Evolutionary conservation across 2,888 invertebrate genomes (phyloP).

Genomic region (Podotricha telesiphe): DNA sequence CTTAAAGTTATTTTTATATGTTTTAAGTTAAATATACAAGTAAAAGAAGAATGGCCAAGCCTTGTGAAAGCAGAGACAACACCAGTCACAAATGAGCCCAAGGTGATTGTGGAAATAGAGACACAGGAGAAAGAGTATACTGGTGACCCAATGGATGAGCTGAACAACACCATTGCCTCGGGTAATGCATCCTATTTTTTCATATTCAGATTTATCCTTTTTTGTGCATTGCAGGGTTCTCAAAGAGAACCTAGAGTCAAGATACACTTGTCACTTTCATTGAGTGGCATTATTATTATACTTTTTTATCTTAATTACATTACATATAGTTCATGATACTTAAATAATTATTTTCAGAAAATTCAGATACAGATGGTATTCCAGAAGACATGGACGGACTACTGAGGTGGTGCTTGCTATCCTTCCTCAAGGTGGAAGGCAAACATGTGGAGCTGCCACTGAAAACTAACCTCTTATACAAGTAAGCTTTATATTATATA

Average conservation of each 20-base stretch:
- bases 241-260: too few relatives aligned
- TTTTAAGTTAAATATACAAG: constrained; percentile 56
- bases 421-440: constrained; percentile 89
- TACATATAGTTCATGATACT: too few relatives aligned
- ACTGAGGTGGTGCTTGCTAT: constrained; percentile 89
- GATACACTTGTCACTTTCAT: too few relatives aligned
- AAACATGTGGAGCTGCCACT: constrained; percentile 89
- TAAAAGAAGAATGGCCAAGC: constrained; percentile 69
- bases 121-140: constrained; percentile 27
- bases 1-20: too few relatives aligned
- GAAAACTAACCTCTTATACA: constrained; percentile 92
- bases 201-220: too few relatives aligned
- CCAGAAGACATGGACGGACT: constrained; percentile 88
- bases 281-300: too few relatives aligned
- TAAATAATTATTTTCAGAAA: constrained; percentile 49
- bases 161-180: constrained; percentile 44
- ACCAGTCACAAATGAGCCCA: constrained; percentile 52
- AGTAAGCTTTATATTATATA: constrained; percentile 65
- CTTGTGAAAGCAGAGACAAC: constrained; percentile 51
- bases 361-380: constrained; percentile 52
- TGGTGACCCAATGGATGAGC: constrained; percentile 42
- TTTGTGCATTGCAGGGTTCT: too few relatives aligned
- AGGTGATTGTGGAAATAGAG: constrained; percentile 49
- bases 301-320: too few relatives aligned
- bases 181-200: constrained; percentile 44